Evolutionary conservation across 1,140 invertebrate species (phyloP), one percentile per base, ranked within the genome.

Genomic region (Zaprionus ghesquierei): DNA sequence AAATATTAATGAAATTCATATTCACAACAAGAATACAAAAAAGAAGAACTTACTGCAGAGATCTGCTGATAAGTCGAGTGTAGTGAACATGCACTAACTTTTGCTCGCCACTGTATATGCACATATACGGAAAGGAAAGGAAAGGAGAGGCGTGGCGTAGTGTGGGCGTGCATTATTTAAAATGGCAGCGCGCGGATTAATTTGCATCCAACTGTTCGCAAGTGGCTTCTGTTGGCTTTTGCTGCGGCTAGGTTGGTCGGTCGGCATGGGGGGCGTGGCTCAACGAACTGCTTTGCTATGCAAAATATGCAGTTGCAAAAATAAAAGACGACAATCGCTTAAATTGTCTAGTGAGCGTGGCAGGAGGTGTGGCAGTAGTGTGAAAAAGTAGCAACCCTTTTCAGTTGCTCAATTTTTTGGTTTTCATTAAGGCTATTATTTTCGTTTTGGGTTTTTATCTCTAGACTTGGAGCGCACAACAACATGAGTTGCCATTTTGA

Each of bases 121-220:
- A 29, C n/a, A 69, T 58, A 41, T 31, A 58, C 55, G 55, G n/a
- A n/a, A n/a, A n/a, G n/a, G n/a, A n/a, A n/a, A n/a, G n/a, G n/a
- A n/a, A 56, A 35, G 18, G 51, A 41, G 27, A 41, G 69, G 69
- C 46, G 46, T 38, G 46, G 38, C 13, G 18, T 8, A 38, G 31
- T 12, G 27, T 49, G 55, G 69, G 69, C 55, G 55, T 72, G 63
- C 63, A 72, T 72, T 60, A 72, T 72, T 60, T 72, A 22, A 68
- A 72, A 72, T 46, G 13, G 49, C 55, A 49, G 13, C 13, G 46
- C 62, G 46, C 49, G 49, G 22, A 35, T 60, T 68, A 72, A 60
- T 72, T 68, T 72, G 63, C 69, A 69, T 51, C 46, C 33, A 60
- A 53, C 65, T 60, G 56, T 22, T 54, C n/a, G 56, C 33, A 61